Evolutionary conservation across 2,797 vertebrate genomes (phyloP).

Genomic region (Dermochelys coriacea): DNA sequence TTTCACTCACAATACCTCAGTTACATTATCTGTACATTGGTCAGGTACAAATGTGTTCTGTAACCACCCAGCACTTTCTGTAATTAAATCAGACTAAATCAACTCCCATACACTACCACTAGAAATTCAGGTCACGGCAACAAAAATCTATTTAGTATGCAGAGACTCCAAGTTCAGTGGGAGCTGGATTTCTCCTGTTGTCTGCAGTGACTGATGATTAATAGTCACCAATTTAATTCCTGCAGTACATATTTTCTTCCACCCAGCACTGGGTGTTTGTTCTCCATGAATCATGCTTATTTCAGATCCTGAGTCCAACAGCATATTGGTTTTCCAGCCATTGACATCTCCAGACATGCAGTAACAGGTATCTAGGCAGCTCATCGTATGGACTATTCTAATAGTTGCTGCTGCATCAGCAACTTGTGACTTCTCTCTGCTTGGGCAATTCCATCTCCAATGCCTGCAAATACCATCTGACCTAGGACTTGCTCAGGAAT

Average conservation of each 20-base stretch:
- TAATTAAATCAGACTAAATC: no score
- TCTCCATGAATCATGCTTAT: background rate
- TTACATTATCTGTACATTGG: no score
- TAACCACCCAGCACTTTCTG: no score
- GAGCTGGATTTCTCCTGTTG: background rate
- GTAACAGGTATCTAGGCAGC: background rate
- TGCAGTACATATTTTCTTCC: no score
- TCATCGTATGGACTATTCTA: background rate
- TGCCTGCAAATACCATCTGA: no score
- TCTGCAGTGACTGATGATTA: background rate
- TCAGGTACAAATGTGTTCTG: no score
- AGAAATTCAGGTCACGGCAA: background rate
- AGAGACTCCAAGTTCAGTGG: background rate
- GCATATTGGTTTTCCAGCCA: background rate
- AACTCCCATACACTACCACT: no score
- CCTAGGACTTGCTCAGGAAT: no score
- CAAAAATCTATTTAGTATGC: background rate
- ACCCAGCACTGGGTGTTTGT: background rate
- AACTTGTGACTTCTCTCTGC: no score
- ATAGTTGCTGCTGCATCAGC: background rate
- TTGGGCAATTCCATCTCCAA: no score
- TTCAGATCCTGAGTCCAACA: background rate
- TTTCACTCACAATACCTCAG: no score
- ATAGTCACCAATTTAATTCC: background rate
- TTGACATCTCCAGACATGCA: background rate